phyloP scores from a whole-genome alignment of 2,888 invertebrate species.

The Nezara viridula region DNA sequence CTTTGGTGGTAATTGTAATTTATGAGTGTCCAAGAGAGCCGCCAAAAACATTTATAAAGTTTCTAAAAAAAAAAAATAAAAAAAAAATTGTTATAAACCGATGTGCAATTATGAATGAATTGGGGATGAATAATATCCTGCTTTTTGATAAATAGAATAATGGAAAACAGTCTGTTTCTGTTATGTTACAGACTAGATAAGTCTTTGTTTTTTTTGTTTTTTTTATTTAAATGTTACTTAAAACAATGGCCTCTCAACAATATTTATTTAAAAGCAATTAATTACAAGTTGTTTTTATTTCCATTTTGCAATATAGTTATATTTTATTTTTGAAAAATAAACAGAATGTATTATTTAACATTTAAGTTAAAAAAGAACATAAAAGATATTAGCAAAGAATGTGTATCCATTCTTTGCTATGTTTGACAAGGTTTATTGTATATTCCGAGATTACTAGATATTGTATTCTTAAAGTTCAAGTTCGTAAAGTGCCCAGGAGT shows the following conservation, averaged over 20 bases:
- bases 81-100: constrained; percentile 55
- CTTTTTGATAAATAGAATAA: background rate
- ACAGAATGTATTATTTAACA: constrained; percentile 40
- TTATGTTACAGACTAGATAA: background rate
- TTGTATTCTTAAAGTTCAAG: constrained; percentile 38
- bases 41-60: constrained; percentile 51
- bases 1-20: constrained; percentile 53
- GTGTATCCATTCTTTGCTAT: constrained; percentile 26
- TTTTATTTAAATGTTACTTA: constrained; percentile 1
- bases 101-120: constrained; percentile 58
- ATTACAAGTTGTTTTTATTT: constrained; percentile 6
- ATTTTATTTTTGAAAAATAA: constrained; percentile 49
- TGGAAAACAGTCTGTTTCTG: background rate
- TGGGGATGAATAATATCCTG: constrained; percentile 26
- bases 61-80: constrained; percentile 9
- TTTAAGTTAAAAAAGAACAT: constrained; percentile 14
- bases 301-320: constrained; percentile 19
- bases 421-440: constrained; percentile 52
- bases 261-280: constrained; percentile 31
- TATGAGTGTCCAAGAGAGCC: constrained; percentile 50
- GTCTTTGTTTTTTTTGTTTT: background rate
- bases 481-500: constrained; percentile 58
- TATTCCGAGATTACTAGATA: constrained; percentile 55
- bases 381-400: constrained; percentile 25
- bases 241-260: constrained; percentile 43